Evolutionary conservation across 2,113 vertebrate species (phyloP).

Genomic region (Sinocyclocheilus rhinocerous): DNA sequence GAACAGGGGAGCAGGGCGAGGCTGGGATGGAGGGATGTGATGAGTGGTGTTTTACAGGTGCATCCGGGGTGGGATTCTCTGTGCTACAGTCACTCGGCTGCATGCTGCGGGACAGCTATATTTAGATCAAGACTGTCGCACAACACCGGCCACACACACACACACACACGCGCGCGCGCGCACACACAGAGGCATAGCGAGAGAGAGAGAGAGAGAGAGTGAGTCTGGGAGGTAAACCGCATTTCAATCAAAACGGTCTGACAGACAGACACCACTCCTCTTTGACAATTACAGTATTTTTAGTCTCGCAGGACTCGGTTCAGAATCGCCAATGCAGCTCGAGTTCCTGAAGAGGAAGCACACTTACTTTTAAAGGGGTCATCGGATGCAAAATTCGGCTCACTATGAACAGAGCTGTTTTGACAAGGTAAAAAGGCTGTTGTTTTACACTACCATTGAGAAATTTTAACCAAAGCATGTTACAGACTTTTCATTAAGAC

Average conservation of each 20-base stretch:
- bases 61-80: conserved; percentile 44
- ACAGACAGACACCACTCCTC: conserved; percentile 10
- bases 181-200: background rate
- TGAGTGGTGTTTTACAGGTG: conserved; percentile 51
- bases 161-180: background rate
- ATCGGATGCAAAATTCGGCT: too few species aligned
- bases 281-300: conserved; percentile 39
- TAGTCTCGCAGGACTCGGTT: background rate
- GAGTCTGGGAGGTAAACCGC: background rate
- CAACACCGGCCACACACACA: conserved; percentile 12
- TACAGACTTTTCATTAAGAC: too few species aligned
- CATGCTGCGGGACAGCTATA: conserved; percentile 69
- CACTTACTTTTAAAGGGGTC: too few species aligned
- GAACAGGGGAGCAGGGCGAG: conserved; percentile 43
- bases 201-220: too few species aligned
- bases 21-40: background rate
- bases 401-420: too few species aligned
- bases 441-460: too few species aligned
- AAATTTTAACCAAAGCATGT: too few species aligned
- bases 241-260: conserved; percentile 27
- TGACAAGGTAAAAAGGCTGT: too few species aligned
- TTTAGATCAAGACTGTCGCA: conserved; percentile 71
- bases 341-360: too few species aligned
- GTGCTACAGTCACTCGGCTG: conserved; percentile 57
- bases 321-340: background rate